Conservation (phyloP, 2,888 invertebrate species). For the Pristionchus exspectatus region DNA sequence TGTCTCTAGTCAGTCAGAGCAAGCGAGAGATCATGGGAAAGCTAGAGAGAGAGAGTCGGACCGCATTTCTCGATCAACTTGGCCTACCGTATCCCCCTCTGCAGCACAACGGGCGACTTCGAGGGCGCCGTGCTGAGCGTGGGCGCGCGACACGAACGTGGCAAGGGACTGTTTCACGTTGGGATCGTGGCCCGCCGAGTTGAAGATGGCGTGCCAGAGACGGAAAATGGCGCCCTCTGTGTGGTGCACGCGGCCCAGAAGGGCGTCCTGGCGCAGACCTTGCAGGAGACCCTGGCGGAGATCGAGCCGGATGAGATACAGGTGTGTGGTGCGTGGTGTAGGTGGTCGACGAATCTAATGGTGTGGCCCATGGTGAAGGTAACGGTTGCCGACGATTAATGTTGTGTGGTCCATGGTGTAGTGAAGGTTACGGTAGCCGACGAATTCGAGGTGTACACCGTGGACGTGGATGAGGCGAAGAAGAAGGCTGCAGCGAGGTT, state of each 20-base stretch:
- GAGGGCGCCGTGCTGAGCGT: constrained; percentile 11
- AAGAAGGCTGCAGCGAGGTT: constrained; percentile 33
- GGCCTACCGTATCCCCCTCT: not conserved
- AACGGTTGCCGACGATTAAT: not conserved
- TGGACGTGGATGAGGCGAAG: not conserved
- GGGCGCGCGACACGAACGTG: not conserved
- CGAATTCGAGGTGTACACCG: constrained; percentile 38
- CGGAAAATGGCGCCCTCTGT: not conserved
- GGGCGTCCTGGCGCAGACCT: constrained; percentile 57
- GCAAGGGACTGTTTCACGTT: constrained; percentile 19
- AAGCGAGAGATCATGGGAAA: too few species aligned
- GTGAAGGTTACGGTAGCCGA: not conserved
- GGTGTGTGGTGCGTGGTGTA: too few species aligned
- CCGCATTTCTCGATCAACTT: too few species aligned
- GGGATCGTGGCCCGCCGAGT: constrained; percentile 21
- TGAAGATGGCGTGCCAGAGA: not conserved
- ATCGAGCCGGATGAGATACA: constrained; percentile 56
- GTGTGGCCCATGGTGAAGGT: too few species aligned
- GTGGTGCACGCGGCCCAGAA: constrained; percentile 52
- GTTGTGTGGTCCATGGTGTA: not conserved
- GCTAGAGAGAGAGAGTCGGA: not conserved
- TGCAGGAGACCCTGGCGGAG: constrained; percentile 56
- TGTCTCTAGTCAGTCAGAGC: too few species aligned
- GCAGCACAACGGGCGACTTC: constrained; percentile 16
- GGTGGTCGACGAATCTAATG: too few species aligned